These are phyloP conservation scores for Procavia capensis DNA, from an alignment of 2,113 vertebrate genomes.

Conservation along the genomic window DNA sequence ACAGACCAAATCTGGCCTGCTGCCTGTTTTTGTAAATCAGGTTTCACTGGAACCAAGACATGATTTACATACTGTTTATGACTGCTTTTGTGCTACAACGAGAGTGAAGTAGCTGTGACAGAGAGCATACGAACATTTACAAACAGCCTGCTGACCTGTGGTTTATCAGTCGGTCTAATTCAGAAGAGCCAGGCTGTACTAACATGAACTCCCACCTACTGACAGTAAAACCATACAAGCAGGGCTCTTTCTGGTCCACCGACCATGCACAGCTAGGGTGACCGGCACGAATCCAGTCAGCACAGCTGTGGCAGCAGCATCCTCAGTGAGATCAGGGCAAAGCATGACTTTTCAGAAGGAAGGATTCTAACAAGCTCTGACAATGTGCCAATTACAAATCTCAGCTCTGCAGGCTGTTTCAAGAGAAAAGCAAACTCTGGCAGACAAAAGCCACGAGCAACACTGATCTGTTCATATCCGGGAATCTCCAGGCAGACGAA, in stretches of 20 bases:
- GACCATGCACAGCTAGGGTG: too few species aligned
- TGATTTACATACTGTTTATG: fast-evolving
- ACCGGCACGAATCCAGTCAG: fast-evolving
- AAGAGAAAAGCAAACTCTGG: background rate
- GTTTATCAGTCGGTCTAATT: background rate
- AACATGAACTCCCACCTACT: background rate
- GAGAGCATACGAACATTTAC: background rate
- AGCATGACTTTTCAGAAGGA: background rate
- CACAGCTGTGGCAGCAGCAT: background rate
- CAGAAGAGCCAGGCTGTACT: background rate
- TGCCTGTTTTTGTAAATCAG: background rate
- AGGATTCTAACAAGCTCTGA: background rate
- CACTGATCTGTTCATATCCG: background rate
- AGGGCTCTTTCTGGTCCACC: background rate
- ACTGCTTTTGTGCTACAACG: background rate
- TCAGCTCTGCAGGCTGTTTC: background rate
- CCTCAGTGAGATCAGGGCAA: background rate
- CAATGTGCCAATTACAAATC: background rate
- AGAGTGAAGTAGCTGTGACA: background rate
- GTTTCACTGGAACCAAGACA: background rate
- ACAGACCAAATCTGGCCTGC: background rate
- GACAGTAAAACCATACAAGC: background rate
- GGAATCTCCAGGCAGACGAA: background rate
- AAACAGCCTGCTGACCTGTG: background rate
- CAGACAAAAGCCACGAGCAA: background rate